Evolutionary conservation across 2,797 vertebrate species (phyloP).

Genomic region (Paramormyrops hopkinsi): DNA sequence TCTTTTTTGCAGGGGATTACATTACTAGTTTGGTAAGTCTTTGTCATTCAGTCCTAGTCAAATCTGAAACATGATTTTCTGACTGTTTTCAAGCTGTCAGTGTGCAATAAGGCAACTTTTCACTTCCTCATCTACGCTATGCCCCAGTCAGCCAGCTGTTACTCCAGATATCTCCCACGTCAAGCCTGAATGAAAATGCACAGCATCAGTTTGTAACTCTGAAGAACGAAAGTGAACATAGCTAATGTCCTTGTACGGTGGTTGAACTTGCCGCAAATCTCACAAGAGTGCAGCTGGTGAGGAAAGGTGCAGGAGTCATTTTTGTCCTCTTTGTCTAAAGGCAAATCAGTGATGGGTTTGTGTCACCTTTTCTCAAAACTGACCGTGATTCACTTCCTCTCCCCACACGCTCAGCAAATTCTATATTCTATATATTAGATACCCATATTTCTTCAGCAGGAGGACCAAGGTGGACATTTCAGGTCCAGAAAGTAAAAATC

Average conservation of each 20-base stretch:
- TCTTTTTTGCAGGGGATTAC: neutral
- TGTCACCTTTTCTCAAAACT: neutral
- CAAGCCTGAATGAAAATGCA: neutral
- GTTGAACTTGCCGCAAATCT: neutral
- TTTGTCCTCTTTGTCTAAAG: neutral
- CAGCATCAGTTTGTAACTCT: neutral
- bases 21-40: neutral
- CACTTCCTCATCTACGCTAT: neutral
- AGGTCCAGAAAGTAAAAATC: neutral
- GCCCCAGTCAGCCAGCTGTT: neutral
- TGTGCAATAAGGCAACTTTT: neutral
- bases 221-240: neutral
- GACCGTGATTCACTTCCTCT: neutral
- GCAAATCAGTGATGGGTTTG: neutral
- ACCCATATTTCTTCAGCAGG: neutral
- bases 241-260: neutral
- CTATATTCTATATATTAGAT: neutral
- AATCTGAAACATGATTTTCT: neutral
- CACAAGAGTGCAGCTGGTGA: neutral
- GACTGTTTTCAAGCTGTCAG: neutral
- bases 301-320: neutral
- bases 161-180: neutral
- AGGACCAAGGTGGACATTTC: neutral
- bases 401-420: neutral
- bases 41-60: neutral